phyloP scores from a whole-genome alignment of 2,888 invertebrate genomes.

The Sisyra nigra region DNA sequence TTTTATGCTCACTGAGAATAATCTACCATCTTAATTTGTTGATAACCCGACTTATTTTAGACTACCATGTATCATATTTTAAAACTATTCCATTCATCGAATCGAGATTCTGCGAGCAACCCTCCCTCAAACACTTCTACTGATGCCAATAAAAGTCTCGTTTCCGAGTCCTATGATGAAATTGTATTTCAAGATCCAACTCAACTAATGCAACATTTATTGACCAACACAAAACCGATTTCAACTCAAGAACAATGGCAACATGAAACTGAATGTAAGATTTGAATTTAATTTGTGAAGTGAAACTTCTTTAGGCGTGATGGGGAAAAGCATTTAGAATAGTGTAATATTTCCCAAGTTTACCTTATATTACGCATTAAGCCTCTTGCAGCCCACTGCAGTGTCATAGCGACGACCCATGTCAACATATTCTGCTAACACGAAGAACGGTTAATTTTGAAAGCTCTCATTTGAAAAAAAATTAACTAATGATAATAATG shows the following conservation, averaged over 20 bases:
- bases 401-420: no score
- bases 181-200: constrained; percentile 87
- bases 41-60: constrained; percentile 37
- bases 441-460: no score
- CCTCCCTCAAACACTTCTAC: constrained; percentile 22
- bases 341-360: no score
- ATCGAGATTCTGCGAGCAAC: constrained; percentile 23
- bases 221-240: constrained; percentile 60
- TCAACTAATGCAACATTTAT: constrained; percentile 74
- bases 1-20: no score
- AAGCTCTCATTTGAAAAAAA: no score
- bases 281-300: constrained; percentile 7
- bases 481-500: no score
- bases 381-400: not conserved
- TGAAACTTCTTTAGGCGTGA: no score
- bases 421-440: no score
- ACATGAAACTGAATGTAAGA: constrained; percentile 81
- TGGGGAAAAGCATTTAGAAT: no score
- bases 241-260: constrained; percentile 52
- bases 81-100: constrained; percentile 80
- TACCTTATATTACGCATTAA: no score
- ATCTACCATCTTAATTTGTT: no score
- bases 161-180: constrained; percentile 92
- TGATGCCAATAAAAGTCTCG: constrained; percentile 53
- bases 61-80: constrained; percentile 89